Conservation (phyloP, 2,797 vertebrate species). For the Iguana delicatissima region DNA sequence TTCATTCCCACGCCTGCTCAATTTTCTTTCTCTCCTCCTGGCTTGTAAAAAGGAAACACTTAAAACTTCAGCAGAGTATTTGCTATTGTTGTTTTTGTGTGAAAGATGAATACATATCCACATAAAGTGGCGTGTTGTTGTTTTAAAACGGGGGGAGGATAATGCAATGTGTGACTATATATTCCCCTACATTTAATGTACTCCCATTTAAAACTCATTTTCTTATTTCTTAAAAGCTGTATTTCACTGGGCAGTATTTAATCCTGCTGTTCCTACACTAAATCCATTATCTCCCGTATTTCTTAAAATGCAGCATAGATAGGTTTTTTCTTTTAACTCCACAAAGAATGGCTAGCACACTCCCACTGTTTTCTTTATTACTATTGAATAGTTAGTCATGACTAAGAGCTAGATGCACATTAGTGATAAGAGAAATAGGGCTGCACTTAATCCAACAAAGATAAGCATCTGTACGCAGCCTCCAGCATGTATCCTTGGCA, state of each 20-base stretch:
- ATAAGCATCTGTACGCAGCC: not conserved
- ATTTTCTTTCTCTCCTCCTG: not conserved
- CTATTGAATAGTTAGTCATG: conserved; percentile 9
- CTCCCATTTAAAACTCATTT: not conserved
- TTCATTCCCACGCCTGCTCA: not conserved
- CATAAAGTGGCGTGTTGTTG: not conserved
- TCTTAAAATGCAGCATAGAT: not conserved
- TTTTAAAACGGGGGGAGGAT: not conserved
- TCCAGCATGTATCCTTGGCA: not conserved
- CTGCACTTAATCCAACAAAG: conserved; percentile 9
- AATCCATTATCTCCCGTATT: not conserved
- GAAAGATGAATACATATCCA: not conserved
- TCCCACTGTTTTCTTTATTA: not conserved
- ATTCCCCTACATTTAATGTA: not conserved
- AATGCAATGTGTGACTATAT: not conserved
- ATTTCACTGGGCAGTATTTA: not conserved
- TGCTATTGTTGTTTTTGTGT: not conserved
- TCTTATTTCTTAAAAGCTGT: not conserved
- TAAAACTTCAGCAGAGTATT: not conserved
- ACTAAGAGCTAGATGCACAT: not conserved
- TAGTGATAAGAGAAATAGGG: not conserved
- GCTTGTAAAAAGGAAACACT: not conserved
- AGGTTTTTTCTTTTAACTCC: not conserved
- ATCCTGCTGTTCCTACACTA: not conserved
- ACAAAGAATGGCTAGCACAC: not conserved